Evolutionary conservation across 2,113 vertebrate genomes (phyloP).

Genomic region (Calidris pugnax): DNA sequence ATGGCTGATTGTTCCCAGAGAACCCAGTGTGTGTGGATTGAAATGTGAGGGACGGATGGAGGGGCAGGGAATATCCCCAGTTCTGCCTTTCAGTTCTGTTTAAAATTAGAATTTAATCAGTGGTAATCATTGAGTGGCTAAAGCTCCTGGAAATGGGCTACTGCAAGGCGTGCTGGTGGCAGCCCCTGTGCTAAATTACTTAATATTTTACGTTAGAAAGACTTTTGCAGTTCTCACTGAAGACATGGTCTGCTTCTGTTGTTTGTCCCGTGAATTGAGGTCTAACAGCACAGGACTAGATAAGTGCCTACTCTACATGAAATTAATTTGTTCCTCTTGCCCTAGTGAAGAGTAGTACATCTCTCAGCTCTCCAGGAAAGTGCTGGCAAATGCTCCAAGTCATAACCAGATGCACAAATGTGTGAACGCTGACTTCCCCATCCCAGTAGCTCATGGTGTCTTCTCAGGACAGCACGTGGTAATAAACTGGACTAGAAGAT

Average conservation of each 20-base stretch:
- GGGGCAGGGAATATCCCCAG: neutral
- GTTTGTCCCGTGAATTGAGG: neutral
- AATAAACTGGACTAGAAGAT: neutral
- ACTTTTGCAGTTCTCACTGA: neutral
- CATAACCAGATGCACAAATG: neutral
- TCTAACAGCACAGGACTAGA: neutral
- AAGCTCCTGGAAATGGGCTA: neutral
- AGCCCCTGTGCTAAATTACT: neutral
- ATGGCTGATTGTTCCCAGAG: neutral
- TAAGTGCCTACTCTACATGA: neutral
- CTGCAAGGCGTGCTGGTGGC: neutral
- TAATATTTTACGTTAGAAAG: neutral
- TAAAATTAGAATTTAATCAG: neutral
- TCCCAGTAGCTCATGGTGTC: fast-evolving
- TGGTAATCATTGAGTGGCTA: fast-evolving
- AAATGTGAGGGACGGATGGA: neutral
- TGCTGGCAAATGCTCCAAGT: neutral
- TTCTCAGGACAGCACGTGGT: neutral
- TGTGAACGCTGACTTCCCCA: neutral
- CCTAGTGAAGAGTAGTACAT: fast-evolving
- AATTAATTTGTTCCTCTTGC: neutral
- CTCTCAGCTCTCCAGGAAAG: neutral
- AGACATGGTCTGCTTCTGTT: neutral
- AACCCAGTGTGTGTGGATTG: neutral
- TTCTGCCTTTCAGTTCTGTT: neutral